Percentiles rank a stretch among this genome's conserved stretches.
Conservation (phyloP, 2,888 invertebrate species). For the Stenolophus ochropezus region DNA sequence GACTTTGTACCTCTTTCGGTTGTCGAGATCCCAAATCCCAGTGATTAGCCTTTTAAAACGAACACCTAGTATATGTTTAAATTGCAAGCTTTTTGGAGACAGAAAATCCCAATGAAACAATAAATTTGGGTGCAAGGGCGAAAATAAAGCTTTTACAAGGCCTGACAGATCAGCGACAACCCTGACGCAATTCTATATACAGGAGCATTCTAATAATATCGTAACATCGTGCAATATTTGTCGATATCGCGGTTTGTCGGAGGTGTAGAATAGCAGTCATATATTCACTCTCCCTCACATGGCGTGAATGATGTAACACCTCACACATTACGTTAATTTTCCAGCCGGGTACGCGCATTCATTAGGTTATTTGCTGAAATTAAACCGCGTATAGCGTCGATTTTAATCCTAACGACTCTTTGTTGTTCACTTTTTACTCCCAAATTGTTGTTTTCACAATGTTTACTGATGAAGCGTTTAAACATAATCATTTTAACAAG, state of each 20-base stretch:
- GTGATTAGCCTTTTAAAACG: too few relatives aligned
- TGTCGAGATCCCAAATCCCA: too few relatives aligned
- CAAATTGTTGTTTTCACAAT: not conserved
- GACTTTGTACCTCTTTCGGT: too few relatives aligned
- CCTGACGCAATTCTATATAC: too few relatives aligned
- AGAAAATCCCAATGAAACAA: too few relatives aligned
- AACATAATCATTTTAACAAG: not conserved
- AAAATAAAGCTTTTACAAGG: too few relatives aligned
- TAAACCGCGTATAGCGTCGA: not conserved
- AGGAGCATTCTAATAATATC: too few relatives aligned
- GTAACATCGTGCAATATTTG: not conserved
- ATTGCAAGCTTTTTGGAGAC: too few relatives aligned
- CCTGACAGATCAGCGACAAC: too few relatives aligned
- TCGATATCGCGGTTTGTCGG: not conserved
- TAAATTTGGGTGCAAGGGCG: too few relatives aligned
- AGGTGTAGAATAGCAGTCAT: not conserved
- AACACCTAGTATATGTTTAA: too few relatives aligned
- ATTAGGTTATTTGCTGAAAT: conserved; percentile 21
- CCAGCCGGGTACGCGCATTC: conserved; percentile 9
- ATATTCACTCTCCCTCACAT: not conserved
- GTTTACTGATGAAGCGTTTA: not conserved
- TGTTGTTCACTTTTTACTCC: not conserved
- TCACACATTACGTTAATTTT: conserved; percentile 21
- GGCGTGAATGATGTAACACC: not conserved
- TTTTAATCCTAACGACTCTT: conserved; percentile 8